phyloP scores from a whole-genome alignment of 2,113 vertebrate genomes.

The Prunella himalayana region DNA sequence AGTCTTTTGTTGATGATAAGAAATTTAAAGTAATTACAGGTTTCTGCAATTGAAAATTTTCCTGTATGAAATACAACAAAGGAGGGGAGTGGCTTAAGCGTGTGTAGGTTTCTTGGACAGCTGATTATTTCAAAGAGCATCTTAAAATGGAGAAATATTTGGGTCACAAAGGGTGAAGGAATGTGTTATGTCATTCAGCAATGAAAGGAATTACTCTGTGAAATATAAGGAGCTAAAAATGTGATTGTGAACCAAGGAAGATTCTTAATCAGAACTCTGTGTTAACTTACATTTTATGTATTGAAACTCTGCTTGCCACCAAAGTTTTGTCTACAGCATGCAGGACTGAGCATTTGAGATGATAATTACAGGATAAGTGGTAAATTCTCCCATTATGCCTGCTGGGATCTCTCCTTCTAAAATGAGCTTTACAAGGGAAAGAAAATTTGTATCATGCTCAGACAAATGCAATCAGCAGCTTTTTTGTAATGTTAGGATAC shows the following conservation, averaged over 20 bases:
- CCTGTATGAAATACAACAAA: background rate
- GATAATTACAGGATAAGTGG: background rate
- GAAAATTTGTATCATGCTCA: background rate
- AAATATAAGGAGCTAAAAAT: background rate
- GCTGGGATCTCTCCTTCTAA: background rate
- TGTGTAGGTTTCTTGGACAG: background rate
- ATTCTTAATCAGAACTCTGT: background rate
- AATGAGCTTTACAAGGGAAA: background rate
- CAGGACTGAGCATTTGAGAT: background rate
- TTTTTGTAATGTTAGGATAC: background rate
- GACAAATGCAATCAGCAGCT: background rate
- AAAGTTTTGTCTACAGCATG: background rate
- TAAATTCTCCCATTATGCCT: background rate
- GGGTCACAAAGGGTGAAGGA: background rate
- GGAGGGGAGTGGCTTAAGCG: background rate
- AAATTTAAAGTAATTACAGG: background rate
- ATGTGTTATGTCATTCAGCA: background rate
- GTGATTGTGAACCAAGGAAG: background rate
- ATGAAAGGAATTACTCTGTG: background rate
- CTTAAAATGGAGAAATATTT: background rate
- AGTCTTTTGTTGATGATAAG: background rate
- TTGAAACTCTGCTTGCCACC: background rate
- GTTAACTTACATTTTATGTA: background rate
- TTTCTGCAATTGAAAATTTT: background rate
- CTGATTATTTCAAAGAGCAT: background rate